Evolutionary conservation across 2,797 vertebrate genomes (phyloP).

Genomic region (Chaenodraco wilsoni): DNA sequence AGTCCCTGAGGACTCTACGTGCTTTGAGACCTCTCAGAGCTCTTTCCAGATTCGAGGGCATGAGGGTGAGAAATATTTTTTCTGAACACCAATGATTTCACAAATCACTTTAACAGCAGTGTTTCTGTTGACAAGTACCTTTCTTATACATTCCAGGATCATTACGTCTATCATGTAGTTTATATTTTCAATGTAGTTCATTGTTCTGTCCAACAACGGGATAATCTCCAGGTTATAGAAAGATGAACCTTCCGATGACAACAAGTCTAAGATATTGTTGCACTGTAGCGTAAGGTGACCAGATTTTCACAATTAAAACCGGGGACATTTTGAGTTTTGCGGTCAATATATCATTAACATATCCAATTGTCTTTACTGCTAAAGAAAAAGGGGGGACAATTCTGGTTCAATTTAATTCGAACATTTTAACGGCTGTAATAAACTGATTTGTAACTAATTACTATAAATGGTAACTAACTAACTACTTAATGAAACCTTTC

Average conservation of each 20-base stretch:
- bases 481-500: no score
- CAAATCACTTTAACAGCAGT: neutral
- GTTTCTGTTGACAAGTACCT: neutral
- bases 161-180: neutral
- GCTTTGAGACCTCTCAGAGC: conserved; percentile 86
- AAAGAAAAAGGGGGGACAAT: no score
- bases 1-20: conserved; percentile 86
- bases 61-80: conserved; percentile 83
- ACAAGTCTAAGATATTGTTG: neutral
- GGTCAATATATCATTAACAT: no score
- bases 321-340: no score
- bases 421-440: no score
- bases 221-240: neutral
- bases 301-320: no score
- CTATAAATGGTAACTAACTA: no score
- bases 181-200: neutral
- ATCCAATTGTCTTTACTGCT: no score
- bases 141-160: neutral
- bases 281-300: neutral
- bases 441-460: no score
- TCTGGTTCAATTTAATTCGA: no score
- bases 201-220: neutral
- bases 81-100: neutral
- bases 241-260: neutral
- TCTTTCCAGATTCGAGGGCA: conserved; percentile 87